Evolutionary conservation across 1,140 invertebrate genomes (phyloP).

Genomic region (Bathynomus jamesi): DNA sequence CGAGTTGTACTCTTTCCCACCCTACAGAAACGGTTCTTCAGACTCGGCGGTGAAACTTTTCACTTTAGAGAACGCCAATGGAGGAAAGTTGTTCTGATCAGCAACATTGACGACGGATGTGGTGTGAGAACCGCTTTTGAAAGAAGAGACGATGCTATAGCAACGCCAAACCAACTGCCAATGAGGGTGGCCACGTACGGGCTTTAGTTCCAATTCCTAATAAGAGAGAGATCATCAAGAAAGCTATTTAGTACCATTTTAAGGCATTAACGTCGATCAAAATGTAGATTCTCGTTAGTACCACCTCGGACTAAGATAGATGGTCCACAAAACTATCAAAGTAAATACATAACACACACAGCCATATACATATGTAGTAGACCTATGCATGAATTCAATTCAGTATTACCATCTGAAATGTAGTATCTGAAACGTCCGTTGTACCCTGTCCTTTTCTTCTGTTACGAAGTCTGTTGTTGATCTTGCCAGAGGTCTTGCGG

Average conservation of each 20-base stretch:
- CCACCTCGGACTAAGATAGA: too few species aligned
- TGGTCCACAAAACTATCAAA: too few species aligned
- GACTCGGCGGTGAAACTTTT: slow-evolving; percentile 7
- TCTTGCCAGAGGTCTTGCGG: background rate
- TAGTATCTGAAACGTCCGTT: slow-evolving; percentile 14
- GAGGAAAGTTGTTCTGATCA: slow-evolving; percentile 10
- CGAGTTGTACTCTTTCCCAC: too few species aligned
- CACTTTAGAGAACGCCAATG: slow-evolving; percentile 9
- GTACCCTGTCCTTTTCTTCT: slow-evolving; percentile 10
- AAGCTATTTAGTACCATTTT: too few species aligned
- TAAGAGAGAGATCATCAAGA: background rate
- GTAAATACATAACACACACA: too few species aligned
- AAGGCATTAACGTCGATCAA: too few species aligned
- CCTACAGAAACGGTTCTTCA: slow-evolving; percentile 4
- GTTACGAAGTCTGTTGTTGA: background rate
- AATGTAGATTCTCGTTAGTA: too few species aligned
- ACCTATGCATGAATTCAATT: too few species aligned
- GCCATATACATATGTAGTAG: too few species aligned
- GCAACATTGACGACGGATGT: slow-evolving; percentile 7
- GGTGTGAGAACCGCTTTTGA: background rate
- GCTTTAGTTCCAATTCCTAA: background rate
- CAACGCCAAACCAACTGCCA: slow-evolving; percentile 9
- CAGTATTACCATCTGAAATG: slow-evolving; percentile 10
- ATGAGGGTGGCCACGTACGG: background rate
- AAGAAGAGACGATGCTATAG: slow-evolving; percentile 9